Evolutionary conservation across 2,888 invertebrate species (phyloP), one percentile per base, ranked within the genome.

Genomic region (Phortica magna): DNA sequence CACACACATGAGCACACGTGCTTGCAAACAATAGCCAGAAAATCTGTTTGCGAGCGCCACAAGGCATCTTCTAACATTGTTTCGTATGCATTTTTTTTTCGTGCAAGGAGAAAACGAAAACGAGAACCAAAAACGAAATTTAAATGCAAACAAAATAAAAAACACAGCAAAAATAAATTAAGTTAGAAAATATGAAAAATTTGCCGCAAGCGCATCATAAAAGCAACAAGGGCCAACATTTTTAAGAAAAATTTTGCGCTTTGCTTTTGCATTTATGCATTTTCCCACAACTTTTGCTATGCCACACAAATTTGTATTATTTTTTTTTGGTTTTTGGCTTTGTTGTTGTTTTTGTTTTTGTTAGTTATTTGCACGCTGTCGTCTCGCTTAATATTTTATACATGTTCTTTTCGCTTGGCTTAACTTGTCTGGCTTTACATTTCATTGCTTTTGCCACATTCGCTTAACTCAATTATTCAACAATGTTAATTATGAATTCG

Each of bases 11-110:
- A 22, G 17, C 22, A 31, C 65, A 67, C 53, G 61, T 14, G 7
- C 41, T 61, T 4, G 7, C 43, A 43, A 12, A 31, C 14, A 59
- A 39, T 48, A 74, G 22, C 12, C 17, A 41, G 12, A 64, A 79
- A 77, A 65, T 76, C 76, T 76, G 42, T 1, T 67, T 78, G 73
- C 31, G 31, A 31, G 5, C 31, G 31, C 31, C 31, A 31, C 31
- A 31, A 31, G 31, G 31, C 31, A 31, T 31, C 61, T 12, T 61
- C 61, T 61, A 61, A 61, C 61, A 61, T 61, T 61, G 31, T 67
- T 65, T 68, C 22, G 14, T 68, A 48, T 43, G 68, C 43, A 42
- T 43, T 42, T 68, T 68, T 43, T 43, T 41, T 41, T 42, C 7
- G 19, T 67, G 43, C 42, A 67, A 67, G 14, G 7, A 67, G 7